Evolutionary conservation across 1,140 invertebrate genomes (phyloP).

Genomic region (Pantala flavescens): DNA sequence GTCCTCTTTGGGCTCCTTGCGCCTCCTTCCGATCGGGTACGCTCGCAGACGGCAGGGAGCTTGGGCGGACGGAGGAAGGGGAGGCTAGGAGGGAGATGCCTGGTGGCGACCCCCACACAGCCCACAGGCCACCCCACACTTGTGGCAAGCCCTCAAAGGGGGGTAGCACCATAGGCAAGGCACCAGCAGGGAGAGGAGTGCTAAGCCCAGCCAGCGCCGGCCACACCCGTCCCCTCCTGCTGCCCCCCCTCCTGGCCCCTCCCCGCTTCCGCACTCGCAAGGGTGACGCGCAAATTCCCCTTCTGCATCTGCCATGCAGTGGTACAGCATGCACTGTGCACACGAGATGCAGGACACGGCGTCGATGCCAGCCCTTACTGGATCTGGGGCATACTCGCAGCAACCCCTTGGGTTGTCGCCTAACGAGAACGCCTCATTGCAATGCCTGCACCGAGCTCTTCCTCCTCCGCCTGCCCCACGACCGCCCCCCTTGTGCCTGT

Average conservation of each 20-base stretch:
- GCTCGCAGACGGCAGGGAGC: slow-evolving; percentile 23
- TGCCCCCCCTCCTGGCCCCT: slow-evolving; percentile 34
- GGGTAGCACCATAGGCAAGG: slow-evolving; percentile 91
- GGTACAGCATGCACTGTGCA: slow-evolving; percentile 80
- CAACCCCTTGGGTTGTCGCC: slow-evolving; percentile 71
- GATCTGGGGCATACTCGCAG: slow-evolving; percentile 83
- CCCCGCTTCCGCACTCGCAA: slow-evolving; percentile 52
- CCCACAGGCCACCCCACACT: slow-evolving; percentile 63
- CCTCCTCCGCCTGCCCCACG: not conserved
- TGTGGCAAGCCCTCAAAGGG: slow-evolving; percentile 72
- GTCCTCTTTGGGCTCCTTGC: slow-evolving; percentile 26
- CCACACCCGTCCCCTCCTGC: slow-evolving; percentile 42
- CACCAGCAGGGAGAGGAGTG: slow-evolving; percentile 73
- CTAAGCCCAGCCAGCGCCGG: slow-evolving; percentile 67
- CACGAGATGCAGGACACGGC: slow-evolving; percentile 72
- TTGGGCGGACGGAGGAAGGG: slow-evolving; percentile 27
- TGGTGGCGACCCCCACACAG: slow-evolving; percentile 75
- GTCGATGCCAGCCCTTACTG: slow-evolving; percentile 66
- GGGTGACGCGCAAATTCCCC: slow-evolving; percentile 59
- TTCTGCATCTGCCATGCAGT: slow-evolving; percentile 81
- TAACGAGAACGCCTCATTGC: slow-evolving; percentile 57
- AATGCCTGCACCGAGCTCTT: slow-evolving; percentile 42
- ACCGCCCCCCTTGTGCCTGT: slow-evolving; percentile 24
- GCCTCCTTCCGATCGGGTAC: slow-evolving; percentile 29
- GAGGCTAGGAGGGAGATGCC: slow-evolving; percentile 34